Evolutionary conservation across 35 echinoderm and acorn worm species (phyloP).

Genomic region (Hemicentrotus pulcherrimus): DNA sequence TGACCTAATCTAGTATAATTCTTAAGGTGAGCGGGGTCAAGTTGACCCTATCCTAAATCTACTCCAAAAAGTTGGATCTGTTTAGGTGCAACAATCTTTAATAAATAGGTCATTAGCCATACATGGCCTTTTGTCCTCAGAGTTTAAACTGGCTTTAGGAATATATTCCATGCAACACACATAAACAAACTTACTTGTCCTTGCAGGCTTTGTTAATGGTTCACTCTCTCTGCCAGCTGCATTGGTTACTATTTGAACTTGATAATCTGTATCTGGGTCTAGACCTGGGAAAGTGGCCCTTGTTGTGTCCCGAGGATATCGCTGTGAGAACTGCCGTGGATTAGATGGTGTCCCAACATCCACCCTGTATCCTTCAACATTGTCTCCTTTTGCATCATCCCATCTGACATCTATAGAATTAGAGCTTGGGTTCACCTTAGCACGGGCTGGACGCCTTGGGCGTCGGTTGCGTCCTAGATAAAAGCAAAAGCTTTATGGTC

Average conservation of each 20-base stretch:
- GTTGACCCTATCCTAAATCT: too few species aligned
- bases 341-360: not conserved
- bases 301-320: not conserved
- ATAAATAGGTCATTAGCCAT: too few species aligned
- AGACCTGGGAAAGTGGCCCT: not conserved
- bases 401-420: not conserved
- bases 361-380: constrained; percentile 5
- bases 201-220: not conserved
- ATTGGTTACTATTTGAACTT: not conserved
- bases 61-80: too few species aligned
- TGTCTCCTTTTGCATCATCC: not conserved
- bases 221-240: constrained; percentile 21
- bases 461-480: not conserved
- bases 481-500: not conserved
- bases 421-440: constrained; percentile 8
- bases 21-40: too few species aligned
- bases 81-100: too few species aligned
- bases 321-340: not conserved
- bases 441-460: not conserved
- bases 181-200: not conserved
- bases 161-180: not conserved
- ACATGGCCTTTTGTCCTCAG: not conserved
- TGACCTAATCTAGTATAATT: too few species aligned
- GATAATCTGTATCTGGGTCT: constrained; percentile 19
- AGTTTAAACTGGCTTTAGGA: not conserved